Percentiles rank a stretch among this genome's conserved stretches.
phyloP scores from a whole-genome alignment of 2,888 invertebrate species.

The Meliscaeva auricollis region DNA sequence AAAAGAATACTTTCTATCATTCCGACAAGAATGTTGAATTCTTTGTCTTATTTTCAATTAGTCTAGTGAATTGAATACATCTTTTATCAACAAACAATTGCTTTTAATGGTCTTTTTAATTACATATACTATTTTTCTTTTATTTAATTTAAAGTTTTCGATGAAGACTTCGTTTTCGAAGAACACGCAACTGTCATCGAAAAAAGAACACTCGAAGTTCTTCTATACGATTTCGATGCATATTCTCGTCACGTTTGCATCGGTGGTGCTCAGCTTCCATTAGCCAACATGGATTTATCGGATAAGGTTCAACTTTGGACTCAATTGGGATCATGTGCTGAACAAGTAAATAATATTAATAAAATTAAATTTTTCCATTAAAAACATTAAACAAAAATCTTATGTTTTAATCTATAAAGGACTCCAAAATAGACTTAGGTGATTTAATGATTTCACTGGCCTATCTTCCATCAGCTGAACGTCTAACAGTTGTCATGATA shows the following conservation, averaged over 20 bases:
- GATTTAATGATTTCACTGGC: conserved; percentile 96
- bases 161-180: conserved; percentile 89
- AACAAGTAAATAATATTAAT: conserved; percentile 80
- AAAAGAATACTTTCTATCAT: no score
- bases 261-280: conserved; percentile 86
- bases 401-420: conserved; percentile 78
- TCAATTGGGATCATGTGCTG: conserved; percentile 85
- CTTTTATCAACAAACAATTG: no score
- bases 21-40: no score
- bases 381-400: background rate
- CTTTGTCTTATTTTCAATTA: no score
- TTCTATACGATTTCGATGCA: conserved; percentile 88
- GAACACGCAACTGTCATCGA: conserved; percentile 85
- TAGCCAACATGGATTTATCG: conserved; percentile 86
- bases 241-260: conserved; percentile 88
- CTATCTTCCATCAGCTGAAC: conserved; percentile 95
- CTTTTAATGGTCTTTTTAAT: background rate
- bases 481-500: conserved; percentile 95
- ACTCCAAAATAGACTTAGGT: conserved; percentile 91
- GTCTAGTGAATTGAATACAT: no score
- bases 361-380: background rate
- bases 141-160: conserved; percentile 86
- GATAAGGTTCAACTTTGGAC: conserved; percentile 86
- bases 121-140: background rate
- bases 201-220: conserved; percentile 86